Base-by-base conservation (phyloP, 2,797 vertebrate species). In the Perdix hodgsoniae region DNA sequence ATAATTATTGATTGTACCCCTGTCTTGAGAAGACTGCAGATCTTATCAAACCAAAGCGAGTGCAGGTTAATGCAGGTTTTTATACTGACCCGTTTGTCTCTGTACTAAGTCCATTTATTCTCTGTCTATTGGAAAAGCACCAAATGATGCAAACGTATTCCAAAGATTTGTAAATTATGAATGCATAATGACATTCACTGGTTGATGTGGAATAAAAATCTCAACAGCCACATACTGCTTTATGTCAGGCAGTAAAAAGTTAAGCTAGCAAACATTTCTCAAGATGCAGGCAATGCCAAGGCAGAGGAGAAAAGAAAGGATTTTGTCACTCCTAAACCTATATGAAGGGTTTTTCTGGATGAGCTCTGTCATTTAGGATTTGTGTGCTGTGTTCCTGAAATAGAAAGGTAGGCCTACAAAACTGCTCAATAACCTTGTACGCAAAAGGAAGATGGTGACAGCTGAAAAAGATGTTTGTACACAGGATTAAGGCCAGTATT, bases 401-500 rank as follows among this genome's bases (percentile, higher is more conserved):
- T 33, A 42, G 12, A 22, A 1, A 67, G 59, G 33, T 60, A 92
- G 67, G 60, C 39, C 70, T 83, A 60, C 29, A 88, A 84, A 79
- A 70, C 11, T 60, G 27, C 44, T 92, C 75, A 33, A 64, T 61
- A 91, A 69, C 76, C 70, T 83, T 37, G 21, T 64, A 95, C 61
- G 77, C 83, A 92, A 95, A 91, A 89, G 44, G 77, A 90, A 14
- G 74, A 27, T 37, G 5, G 60, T 71, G 89, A 91, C 83, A 91
- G 89, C 67, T 90, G 63, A 93, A 91, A 91, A 92, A 94, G 89
- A 92, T 61, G 52, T 93, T 91, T 14, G 22, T 56, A 73, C 52
- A 90, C 57, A 71, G 67, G 91, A 92, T 79, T 93, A 94, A 72
- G 74, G 74, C 60, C 88, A 84, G 80, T 91, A 93, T 96, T 95